A percentile compares a stretch with the other conserved stretches of the same genome.
Conservation (phyloP, 2,113 vertebrate species). For the Isurus oxyrinchus region DNA sequence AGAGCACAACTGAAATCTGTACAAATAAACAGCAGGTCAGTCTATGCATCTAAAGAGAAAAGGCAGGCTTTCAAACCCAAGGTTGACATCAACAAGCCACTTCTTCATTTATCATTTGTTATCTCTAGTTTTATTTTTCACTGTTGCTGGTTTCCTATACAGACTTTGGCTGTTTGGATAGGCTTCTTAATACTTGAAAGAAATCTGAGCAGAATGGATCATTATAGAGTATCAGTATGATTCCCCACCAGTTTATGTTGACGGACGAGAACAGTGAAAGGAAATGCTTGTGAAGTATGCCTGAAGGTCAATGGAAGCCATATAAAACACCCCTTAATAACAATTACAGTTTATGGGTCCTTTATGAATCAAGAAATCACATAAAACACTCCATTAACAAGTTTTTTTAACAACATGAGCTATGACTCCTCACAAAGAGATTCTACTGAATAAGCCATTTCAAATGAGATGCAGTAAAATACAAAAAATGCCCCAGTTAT, state of each 20-base stretch:
- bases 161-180: background rate
- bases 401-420: background rate
- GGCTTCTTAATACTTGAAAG: background rate
- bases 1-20: too few relatives aligned
- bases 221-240: background rate
- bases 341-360: background rate
- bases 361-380: background rate
- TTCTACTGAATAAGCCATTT: background rate
- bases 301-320: constrained; percentile 8
- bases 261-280: background rate
- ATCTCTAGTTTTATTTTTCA: background rate
- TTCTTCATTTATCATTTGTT: background rate
- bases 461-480: background rate
- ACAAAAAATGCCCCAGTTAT: background rate
- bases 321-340: constrained; percentile 10
- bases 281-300: background rate
- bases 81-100: background rate
- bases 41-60: background rate
- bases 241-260: background rate
- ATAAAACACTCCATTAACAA: constrained; percentile 32
- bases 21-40: too few relatives aligned
- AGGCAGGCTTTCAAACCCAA: background rate
- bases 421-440: constrained; percentile 6
- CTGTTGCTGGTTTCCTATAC: background rate
- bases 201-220: background rate